A percentile compares a stretch with the other conserved stretches of the same genome.
Conservation (phyloP, 1,140 invertebrate genomes). For the Bombyx mandarina region DNA sequence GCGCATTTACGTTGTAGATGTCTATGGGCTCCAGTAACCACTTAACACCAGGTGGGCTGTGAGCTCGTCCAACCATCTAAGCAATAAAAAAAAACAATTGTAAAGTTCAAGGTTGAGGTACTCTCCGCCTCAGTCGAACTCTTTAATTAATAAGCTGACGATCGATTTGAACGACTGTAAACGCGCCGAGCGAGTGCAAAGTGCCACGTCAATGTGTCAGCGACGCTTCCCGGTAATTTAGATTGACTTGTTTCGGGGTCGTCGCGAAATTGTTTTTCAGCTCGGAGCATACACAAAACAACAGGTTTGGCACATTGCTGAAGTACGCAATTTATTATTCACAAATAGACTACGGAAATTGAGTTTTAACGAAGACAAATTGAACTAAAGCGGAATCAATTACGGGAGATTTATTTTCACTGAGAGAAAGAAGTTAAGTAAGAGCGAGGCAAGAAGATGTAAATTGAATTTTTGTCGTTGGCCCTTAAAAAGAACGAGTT, state of each 20-base stretch:
- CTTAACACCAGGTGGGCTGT: too few species aligned
- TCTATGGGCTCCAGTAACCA: too few species aligned
- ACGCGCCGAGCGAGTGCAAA: constrained; percentile 13
- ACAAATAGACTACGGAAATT: constrained; percentile 64
- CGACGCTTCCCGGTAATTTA: constrained; percentile 35
- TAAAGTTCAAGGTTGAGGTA: too few species aligned
- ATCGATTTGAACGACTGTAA: constrained; percentile 4
- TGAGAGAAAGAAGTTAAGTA: constrained; percentile 52
- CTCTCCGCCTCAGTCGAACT: too few species aligned
- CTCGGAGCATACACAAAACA: constrained; percentile 27
- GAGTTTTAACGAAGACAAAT: constrained; percentile 68
- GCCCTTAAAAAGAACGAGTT: constrained; percentile 27
- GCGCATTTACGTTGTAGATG: too few species aligned
- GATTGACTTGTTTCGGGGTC: constrained; percentile 41
- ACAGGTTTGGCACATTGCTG: constrained; percentile 31
- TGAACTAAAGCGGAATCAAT: constrained; percentile 65
- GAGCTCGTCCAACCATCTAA: too few species aligned
- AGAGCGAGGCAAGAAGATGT: constrained; percentile 44
- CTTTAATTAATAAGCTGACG: constrained; percentile 24
- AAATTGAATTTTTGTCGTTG: constrained; percentile 56
- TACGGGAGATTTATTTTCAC: constrained; percentile 63
- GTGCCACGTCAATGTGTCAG: constrained; percentile 16
- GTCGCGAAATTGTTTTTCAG: constrained; percentile 38
- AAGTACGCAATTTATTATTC: constrained; percentile 60
- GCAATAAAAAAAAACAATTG: too few species aligned